phyloP scores from a whole-genome alignment of 2,113 vertebrate species.

The Eurypyga helias region DNA sequence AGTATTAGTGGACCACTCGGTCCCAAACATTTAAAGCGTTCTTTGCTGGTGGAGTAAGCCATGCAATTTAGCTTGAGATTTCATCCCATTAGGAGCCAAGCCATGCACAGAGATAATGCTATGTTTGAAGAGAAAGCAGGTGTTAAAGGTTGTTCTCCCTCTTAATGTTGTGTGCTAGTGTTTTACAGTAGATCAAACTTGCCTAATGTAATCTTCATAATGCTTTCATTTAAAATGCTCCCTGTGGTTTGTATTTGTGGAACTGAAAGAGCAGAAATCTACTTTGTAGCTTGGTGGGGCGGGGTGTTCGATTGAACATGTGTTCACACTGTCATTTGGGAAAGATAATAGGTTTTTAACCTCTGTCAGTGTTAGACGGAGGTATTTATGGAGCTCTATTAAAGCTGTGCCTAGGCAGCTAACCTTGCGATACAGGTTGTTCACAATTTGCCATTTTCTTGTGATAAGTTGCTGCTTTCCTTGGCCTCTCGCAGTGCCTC shows the following conservation, averaged over 20 bases:
- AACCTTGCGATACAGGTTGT: not conserved
- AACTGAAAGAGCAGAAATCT: slow-evolving; percentile 55
- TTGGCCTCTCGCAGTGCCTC: not conserved
- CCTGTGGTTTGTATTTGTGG: slow-evolving; percentile 65
- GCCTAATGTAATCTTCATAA: slow-evolving; percentile 70
- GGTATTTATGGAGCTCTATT: slow-evolving; percentile 43
- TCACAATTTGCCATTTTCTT: slow-evolving; percentile 15
- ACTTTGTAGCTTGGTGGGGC: slow-evolving; percentile 58
- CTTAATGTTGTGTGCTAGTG: slow-evolving; percentile 16
- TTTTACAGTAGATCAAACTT: slow-evolving; percentile 74
- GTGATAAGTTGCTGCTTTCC: slow-evolving; percentile 1
- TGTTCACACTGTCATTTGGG: slow-evolving; percentile 62
- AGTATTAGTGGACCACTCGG: not conserved
- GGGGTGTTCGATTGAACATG: slow-evolving; percentile 44
- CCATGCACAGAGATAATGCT: slow-evolving; percentile 47
- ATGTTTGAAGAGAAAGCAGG: slow-evolving; percentile 63
- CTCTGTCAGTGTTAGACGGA: slow-evolving; percentile 61
- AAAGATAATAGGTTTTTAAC: slow-evolving; percentile 71
- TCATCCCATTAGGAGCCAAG: slow-evolving; percentile 46
- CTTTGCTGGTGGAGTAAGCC: not conserved
- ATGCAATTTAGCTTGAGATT: slow-evolving; percentile 28
- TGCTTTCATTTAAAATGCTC: slow-evolving; percentile 71
- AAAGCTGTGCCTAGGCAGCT: slow-evolving; percentile 6
- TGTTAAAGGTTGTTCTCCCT: slow-evolving; percentile 69
- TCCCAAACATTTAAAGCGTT: not conserved